Base-by-base conservation (phyloP, 2,888 invertebrate species). In the Diachrysia chrysitis region DNA sequence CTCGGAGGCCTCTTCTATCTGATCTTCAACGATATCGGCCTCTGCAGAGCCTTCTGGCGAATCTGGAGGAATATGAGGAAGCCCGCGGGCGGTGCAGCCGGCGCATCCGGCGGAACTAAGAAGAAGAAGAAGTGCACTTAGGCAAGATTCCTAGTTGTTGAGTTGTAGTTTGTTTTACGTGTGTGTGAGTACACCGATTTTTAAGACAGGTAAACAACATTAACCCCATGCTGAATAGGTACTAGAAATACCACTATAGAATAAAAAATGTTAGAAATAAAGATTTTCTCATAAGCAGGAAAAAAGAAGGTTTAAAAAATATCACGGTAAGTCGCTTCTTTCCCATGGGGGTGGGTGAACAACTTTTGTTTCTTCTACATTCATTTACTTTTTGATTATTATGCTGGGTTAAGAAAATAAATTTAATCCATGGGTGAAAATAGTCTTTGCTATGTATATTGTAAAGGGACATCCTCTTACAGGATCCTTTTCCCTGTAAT, bases 1-100 rank as follows among this genome's bases (percentile, higher is more conserved):
- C 95, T 98, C 46, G 98, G 97, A 42, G 98, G 98, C 10, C 95
- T 98, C 6, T 96, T 97, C 82, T 97, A 97, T 88, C 96, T 97
- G 78, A 97, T 97, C 79, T 97, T 97, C 90, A 97, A 97, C 79
- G 98, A 98, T 85, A 96, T 97, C 73, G 98, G 98, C 19, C 92
- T 98, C 71, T 96, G 96, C 23, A 82, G 90, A 42, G 96, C 97
- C 0, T 95, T 98, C 61, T 97, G 97, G 90, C 96, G 97, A 87
- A 93, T 98, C 42, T 98, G 98, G 98, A 82, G 85, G 65, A 93
- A 91, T 59, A 92, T 94, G 92, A 85, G 79, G 78, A 91, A 87
- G 66, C 84, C 89, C 77, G 32, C 32, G 10, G 53, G 64, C 67
- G 25, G 12, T n/a, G 2, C 56, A 29, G 23, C n/a, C 2, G 54